phyloP scores from a whole-genome alignment of 2,888 invertebrate species.

The Allolobophora icterica region DNA sequence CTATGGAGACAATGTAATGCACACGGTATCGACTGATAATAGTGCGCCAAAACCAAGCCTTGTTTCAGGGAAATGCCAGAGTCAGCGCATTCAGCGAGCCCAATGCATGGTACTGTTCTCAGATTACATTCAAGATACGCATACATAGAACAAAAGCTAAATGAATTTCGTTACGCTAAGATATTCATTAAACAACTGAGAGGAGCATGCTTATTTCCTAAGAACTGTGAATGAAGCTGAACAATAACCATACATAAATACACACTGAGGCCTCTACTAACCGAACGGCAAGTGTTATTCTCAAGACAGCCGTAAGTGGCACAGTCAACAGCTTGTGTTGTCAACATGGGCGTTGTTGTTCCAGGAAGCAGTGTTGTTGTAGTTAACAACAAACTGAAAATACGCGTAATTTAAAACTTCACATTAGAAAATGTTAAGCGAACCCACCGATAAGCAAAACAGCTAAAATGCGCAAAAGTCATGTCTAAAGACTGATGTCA shows the following conservation, averaged over 20 bases:
- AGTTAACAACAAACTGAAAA: neutral
- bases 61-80: neutral
- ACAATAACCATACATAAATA: neutral
- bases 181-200: neutral
- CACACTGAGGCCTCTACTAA: neutral
- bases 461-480: neutral
- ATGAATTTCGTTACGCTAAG: neutral
- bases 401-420: neutral
- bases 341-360: neutral
- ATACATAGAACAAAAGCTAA: neutral
- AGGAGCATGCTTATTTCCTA: neutral
- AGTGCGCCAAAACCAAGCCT: neutral
- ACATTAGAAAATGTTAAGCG: neutral
- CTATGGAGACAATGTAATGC: too few relatives aligned
- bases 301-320: constrained; percentile 28
- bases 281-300: constrained; percentile 28
- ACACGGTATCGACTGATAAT: neutral
- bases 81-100: too few relatives aligned
- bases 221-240: neutral
- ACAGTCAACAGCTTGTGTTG: constrained; percentile 8
- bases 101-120: too few relatives aligned
- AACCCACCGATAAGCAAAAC: neutral
- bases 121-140: too few relatives aligned
- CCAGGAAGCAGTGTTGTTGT: neutral
- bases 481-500: neutral